Evolutionary conservation across 2,797 vertebrate species (phyloP).

Genomic region (Clamator glandarius): DNA sequence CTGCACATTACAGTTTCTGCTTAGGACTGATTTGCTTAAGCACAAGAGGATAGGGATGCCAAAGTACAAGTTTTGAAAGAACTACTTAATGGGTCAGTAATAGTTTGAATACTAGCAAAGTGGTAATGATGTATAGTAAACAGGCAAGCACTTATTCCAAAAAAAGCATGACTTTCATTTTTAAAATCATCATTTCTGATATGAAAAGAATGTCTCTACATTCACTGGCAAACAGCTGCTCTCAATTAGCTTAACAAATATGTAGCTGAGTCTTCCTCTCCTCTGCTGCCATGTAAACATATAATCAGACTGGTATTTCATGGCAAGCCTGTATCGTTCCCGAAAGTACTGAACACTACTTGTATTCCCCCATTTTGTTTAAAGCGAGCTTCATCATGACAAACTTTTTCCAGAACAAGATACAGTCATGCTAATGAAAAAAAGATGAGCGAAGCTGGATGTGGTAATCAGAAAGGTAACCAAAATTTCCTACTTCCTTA

Average conservation of each 20-base stretch:
- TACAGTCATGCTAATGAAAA: neutral
- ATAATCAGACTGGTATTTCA: neutral
- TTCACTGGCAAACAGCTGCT: neutral
- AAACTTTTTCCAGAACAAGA: neutral
- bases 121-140: neutral
- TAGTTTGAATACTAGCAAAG: neutral
- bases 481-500: neutral
- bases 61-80: neutral
- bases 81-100: neutral
- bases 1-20: neutral
- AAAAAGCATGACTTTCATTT: neutral
- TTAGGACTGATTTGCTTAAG: constrained; percentile 21
- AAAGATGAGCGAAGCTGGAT: neutral
- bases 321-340: neutral
- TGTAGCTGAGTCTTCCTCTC: neutral
- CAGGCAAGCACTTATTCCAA: neutral
- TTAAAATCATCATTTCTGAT: neutral
- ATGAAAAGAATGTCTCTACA: neutral
- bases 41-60: constrained; percentile 7
- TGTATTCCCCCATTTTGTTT: neutral
- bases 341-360: accelerated
- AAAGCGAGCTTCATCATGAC: accelerated
- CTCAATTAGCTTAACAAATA: neutral
- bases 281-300: neutral
- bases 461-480: neutral